These are phyloP conservation scores for Sialis lutaria DNA, from an alignment of 2,888 invertebrate species.

Conservation along the genomic window DNA sequence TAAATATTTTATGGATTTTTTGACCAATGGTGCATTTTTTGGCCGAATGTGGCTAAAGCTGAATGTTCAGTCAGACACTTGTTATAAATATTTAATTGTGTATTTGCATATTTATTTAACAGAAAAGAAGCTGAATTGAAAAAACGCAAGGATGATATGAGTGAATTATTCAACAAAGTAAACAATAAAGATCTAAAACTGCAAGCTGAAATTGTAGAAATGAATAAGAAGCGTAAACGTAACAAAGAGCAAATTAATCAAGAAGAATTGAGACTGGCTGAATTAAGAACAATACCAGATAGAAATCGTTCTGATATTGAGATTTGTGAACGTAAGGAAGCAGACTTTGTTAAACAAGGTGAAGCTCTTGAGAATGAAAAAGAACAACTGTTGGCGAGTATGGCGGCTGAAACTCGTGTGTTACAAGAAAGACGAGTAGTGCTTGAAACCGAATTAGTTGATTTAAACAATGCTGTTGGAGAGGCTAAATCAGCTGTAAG, in stretches of 20 bases:
- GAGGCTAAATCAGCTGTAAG: conserved; percentile 42
- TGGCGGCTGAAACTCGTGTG: conserved; percentile 48
- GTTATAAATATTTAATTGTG: neutral
- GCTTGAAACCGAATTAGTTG: conserved; percentile 48
- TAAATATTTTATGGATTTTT: too few species aligned
- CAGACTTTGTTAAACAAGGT: conserved; percentile 34
- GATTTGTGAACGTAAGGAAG: conserved; percentile 34
- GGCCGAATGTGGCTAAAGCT: neutral
- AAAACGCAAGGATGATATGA: conserved; percentile 36
- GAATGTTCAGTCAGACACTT: conserved; percentile 1
- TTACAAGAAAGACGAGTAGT: conserved; percentile 54
- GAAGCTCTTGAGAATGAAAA: conserved; percentile 36
- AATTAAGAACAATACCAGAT: conserved; percentile 46
- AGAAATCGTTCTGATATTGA: conserved; percentile 54
- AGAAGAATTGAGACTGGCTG: conserved; percentile 49
- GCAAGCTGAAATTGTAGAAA: conserved; percentile 45
- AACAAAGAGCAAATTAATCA: conserved; percentile 46
- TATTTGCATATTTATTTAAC: neutral
- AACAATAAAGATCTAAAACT: conserved; percentile 47
- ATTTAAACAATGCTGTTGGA: conserved; percentile 49
- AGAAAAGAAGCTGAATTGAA: conserved; percentile 40
- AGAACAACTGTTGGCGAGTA: conserved; percentile 37
- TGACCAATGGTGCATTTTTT: too few species aligned
- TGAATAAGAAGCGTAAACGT: conserved; percentile 59
- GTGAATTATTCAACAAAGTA: conserved; percentile 41